These are phyloP conservation scores for Odocoileus hemionus DNA, from an alignment of 2,113 vertebrate species.

Conservation along the genomic window DNA sequence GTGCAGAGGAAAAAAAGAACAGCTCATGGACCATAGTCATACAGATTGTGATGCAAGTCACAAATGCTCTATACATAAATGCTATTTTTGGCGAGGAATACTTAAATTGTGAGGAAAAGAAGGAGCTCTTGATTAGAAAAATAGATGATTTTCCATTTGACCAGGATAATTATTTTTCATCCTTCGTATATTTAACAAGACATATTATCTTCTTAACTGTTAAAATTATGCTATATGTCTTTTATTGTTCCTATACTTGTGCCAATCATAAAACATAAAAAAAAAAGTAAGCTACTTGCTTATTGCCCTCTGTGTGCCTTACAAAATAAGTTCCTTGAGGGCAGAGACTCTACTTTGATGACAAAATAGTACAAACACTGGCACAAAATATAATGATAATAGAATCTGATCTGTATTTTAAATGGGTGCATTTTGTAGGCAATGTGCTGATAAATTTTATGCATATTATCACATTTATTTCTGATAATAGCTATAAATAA, in stretches of 20 bases:
- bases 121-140: background rate
- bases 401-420: background rate
- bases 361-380: background rate
- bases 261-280: background rate
- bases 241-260: background rate
- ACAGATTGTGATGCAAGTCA: background rate
- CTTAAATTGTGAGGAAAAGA: background rate
- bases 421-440: background rate
- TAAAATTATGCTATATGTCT: background rate
- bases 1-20: background rate
- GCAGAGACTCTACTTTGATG: background rate
- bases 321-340: background rate
- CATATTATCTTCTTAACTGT: background rate
- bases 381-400: background rate
- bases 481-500: background rate
- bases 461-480: background rate
- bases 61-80: background rate
- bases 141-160: background rate
- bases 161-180: background rate
- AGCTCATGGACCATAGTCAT: background rate
- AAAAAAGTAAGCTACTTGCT: background rate
- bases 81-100: background rate
- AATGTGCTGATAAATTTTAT: background rate
- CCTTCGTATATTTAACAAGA: background rate
- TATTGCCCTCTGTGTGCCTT: background rate